Conservation (phyloP, 2,888 invertebrate species). For the Leucophenga maculata region DNA sequence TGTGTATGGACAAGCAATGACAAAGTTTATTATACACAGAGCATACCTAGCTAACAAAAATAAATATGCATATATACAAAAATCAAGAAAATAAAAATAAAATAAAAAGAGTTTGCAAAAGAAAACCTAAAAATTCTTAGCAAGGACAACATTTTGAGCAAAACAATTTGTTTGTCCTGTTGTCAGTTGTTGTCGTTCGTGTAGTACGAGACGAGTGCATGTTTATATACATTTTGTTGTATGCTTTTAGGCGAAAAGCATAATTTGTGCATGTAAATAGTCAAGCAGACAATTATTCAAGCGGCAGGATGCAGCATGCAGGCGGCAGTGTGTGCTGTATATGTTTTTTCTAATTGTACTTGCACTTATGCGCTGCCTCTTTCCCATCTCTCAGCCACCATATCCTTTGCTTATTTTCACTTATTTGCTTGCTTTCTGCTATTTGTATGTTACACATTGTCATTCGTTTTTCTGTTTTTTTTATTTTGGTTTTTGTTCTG, state of each 20-base stretch:
- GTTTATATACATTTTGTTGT: background rate
- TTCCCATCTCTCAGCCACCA: slow-evolving; percentile 10
- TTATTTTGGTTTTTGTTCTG: no score
- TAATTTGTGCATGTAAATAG: slow-evolving; percentile 64
- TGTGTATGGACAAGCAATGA: background rate
- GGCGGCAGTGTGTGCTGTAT: background rate
- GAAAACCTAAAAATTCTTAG: slow-evolving; percentile 10
- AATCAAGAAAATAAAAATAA: no score
- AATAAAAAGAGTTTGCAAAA: slow-evolving; percentile 7
- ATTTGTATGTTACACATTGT: background rate
- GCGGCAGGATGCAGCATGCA: background rate
- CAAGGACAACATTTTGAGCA: slow-evolving; percentile 15
- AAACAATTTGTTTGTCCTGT: background rate
- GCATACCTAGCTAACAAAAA: background rate
- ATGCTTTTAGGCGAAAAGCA: slow-evolving; percentile 36
- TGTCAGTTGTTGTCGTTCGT: no score
- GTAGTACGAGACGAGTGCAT: no score
- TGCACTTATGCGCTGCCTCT: slow-evolving; percentile 35
- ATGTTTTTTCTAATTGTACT: slow-evolving; percentile 66
- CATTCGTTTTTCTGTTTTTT: background rate
- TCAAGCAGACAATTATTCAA: background rate
- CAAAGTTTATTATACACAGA: slow-evolving; percentile 11
- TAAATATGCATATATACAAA: background rate
- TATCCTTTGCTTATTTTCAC: slow-evolving; percentile 15
- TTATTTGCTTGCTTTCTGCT: slow-evolving; percentile 23